Base-by-base conservation (phyloP, 2,797 vertebrate species). In the Cetoscarus ocellatus region DNA sequence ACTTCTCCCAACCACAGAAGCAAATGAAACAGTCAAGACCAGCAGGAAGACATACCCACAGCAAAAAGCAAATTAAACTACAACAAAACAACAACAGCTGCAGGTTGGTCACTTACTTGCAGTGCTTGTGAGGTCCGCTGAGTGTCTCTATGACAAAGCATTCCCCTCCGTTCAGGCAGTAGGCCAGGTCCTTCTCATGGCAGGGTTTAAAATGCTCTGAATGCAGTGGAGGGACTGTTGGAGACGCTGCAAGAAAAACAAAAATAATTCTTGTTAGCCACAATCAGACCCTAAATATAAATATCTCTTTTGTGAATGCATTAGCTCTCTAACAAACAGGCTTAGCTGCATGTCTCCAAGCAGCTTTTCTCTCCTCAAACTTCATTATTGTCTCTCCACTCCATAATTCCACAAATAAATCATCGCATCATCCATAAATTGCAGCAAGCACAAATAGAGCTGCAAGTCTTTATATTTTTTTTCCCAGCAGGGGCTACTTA, bases 131-230 rank as follows among this genome's bases (percentile, higher is more conserved):
- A 43, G 97, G 97, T 67, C 97, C 98, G 0, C 97, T 98, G 43
- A 98, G 82, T 17, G 98, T 99, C 91, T 99, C 98, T 10, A 99
- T 99, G 92, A 99, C 97, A 66, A 99, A 99, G 90, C 98, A 99
- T 87, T 99, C 97, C 0, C 97, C 97, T 0, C 96, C 97, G 0
- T 99, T 99, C 51, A 99, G 96, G 86, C 98, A 99, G 89, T 99
- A 99, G 0, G 98, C 94, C 79, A 99, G 94, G 94, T 99, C 98
- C 92, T 97, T 98, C 90, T 98, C 97, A 64, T 96, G 95, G 83
- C 98, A 99, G 55, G 97, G 97, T 82, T 98, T 98, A 93, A 98
- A 99, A 91, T 99, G 98, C 93, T 99, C 98, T 0, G 97, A 98
- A 75, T 95, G 94, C 82, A 98, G 94, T 0, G 97, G 97, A 49